Percentiles rank a stretch among this genome's conserved stretches.
Conservation (phyloP, 2,888 invertebrate species). For the Mythimna albipuncta region DNA sequence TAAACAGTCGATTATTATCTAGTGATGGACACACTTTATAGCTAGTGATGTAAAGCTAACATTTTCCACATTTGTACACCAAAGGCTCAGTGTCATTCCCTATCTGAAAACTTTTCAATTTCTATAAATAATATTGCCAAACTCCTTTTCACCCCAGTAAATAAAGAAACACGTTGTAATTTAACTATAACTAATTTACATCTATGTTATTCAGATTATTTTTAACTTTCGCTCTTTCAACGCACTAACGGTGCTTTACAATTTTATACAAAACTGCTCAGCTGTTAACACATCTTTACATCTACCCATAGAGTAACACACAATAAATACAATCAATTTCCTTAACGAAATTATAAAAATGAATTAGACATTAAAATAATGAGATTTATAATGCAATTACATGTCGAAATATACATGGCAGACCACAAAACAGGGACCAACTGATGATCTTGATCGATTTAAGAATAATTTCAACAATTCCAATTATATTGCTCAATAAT, state of each 20-base stretch:
- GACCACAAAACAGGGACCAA: conserved; percentile 61
- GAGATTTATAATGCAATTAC: conserved; percentile 71
- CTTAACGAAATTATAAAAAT: conserved; percentile 67
- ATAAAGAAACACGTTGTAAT: conserved; percentile 64
- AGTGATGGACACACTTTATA: conserved; percentile 66
- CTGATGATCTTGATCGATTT: conserved; percentile 43
- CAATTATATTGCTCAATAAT: conserved; percentile 79
- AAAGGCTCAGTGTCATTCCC: conserved; percentile 63
- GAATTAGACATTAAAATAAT: conserved; percentile 72
- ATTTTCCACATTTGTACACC: conserved; percentile 69
- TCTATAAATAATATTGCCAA: conserved; percentile 71
- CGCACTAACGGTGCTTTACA: conserved; percentile 44
- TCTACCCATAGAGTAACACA: conserved; percentile 69
- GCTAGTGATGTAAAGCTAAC: conserved; percentile 64
- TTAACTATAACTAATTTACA: conserved; percentile 68
- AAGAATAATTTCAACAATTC: conserved; percentile 74
- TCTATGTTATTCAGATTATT: conserved; percentile 68
- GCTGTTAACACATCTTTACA: conserved; percentile 60
- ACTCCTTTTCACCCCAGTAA: conserved; percentile 62
- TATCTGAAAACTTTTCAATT: conserved; percentile 44
- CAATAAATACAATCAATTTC: conserved; percentile 74
- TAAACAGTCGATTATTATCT: conserved; percentile 63
- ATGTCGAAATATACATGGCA: conserved; percentile 66
- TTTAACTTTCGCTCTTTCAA: conserved; percentile 64
- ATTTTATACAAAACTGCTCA: conserved; percentile 57